Base-by-base conservation (phyloP, 1,140 invertebrate genomes). In the Chionoecetes opilio region DNA sequence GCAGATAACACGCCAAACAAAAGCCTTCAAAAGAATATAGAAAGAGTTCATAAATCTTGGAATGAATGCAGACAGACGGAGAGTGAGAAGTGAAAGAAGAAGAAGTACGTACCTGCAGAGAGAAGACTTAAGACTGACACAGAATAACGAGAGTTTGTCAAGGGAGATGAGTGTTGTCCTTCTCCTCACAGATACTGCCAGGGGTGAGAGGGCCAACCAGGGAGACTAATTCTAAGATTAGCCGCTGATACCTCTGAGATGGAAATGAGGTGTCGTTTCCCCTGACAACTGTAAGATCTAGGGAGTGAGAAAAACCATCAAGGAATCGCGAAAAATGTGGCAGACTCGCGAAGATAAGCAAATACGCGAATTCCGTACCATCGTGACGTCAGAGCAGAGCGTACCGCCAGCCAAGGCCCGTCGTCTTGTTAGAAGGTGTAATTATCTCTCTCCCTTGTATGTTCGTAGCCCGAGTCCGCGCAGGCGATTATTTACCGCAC, bases 11-110 rank as follows among this genome's bases (percentile, higher is more conserved):
- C 21, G 21, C 0, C 63, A 75, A 75, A 75, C n/a, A 6, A 17
- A 75, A 75, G 21, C 63, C 11, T n/a, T 21, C 32, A 63, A 46
- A 46, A 91, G 14, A 5, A 26, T 41, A 91, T 32, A 26, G 8
- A 63, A 29, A 91, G 6, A 35, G 29, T 26, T 87, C 1, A 87
- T 87, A 75, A 75, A 26, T 21, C 63, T 31, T 38, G 37, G 37
- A 35, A 38, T 87, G 85, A 21, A 37, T 6, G 6, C 34, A 17
- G 85, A 87, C 34, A 87, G 14, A 87, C n/a, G 37, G 29, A 37
- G 85, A 86, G 85, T 32, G 85, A 87, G 85, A 32, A 87, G 85
- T 87, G 85, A 21, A 37, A 32, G 32, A 38, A 34, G 85, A n/a
- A 38, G 34, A 38, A 34, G 26, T 8, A 34, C 32, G 32, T 34